Conservation (phyloP, 2,888 invertebrate species). For the Ectemnius cavifrons region DNA sequence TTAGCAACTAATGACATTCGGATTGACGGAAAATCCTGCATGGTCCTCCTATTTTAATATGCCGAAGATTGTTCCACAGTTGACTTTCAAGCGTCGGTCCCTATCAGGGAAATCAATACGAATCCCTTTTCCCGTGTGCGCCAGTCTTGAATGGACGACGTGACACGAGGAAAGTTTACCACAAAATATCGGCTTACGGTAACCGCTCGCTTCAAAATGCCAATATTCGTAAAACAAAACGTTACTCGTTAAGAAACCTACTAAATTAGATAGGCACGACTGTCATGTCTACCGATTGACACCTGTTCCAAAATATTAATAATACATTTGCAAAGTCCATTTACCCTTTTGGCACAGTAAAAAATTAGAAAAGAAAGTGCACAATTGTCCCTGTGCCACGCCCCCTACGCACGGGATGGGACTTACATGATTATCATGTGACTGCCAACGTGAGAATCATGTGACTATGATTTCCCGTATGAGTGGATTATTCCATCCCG, state of each 20-base stretch:
- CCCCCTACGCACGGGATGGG: conserved; percentile 70
- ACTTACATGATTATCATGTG: conserved; percentile 76
- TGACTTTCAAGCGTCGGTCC: conserved; percentile 53
- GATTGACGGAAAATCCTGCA: conserved; percentile 12
- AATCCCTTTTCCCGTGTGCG: conserved; percentile 70
- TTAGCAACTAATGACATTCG: conserved; percentile 32
- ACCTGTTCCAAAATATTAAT: too few species aligned
- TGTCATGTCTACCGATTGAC: too few species aligned
- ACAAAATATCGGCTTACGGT: conserved; percentile 32
- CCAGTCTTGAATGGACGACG: conserved; percentile 55
- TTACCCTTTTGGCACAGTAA: neutral
- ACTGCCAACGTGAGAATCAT: conserved; percentile 77
- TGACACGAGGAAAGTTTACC: conserved; percentile 48
- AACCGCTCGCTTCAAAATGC: conserved; percentile 21
- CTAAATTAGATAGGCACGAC: too few species aligned
- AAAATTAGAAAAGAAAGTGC: conserved; percentile 29
- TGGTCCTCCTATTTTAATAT: neutral
- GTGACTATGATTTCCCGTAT: conserved; percentile 68
- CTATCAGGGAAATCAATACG: conserved; percentile 75
- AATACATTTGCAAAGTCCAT: too few species aligned
- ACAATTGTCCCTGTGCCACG: conserved; percentile 66
- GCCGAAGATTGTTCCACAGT: conserved; percentile 34
- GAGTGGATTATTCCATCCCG: conserved; percentile 50
- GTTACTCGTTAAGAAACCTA: too few species aligned
- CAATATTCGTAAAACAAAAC: neutral